Conservation (phyloP, 2,113 vertebrate genomes). For the Chaenogobius annularis region DNA sequence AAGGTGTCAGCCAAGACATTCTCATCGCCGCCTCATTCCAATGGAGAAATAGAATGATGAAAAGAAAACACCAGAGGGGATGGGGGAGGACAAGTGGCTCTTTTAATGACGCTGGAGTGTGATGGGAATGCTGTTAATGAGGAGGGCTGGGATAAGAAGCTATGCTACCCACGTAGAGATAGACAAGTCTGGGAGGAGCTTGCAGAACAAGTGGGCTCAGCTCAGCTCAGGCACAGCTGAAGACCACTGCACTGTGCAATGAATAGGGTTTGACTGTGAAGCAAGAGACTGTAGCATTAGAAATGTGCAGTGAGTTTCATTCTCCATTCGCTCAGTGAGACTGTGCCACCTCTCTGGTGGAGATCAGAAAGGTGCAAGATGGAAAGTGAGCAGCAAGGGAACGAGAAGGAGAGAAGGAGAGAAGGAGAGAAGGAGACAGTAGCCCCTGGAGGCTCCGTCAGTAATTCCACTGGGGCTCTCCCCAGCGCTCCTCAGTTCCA, state of each 20-base stretch:
- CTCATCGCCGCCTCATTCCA: constrained; percentile 44
- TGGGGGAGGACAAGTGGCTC: constrained; percentile 63
- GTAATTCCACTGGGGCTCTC: constrained; percentile 61
- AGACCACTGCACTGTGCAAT: constrained; percentile 55
- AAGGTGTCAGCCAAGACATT: constrained; percentile 67
- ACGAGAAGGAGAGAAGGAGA: constrained; percentile 22
- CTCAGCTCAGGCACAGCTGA: constrained; percentile 26
- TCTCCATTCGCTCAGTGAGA: constrained; percentile 53
- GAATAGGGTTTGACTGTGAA: constrained; percentile 60
- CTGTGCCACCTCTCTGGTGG: constrained; percentile 59
- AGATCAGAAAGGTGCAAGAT: constrained; percentile 72
- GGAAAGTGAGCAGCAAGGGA: constrained; percentile 46
- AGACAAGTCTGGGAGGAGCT: constrained; percentile 55
- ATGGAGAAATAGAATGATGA: constrained; percentile 58
- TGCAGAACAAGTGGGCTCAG: constrained; percentile 34
- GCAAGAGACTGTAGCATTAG: constrained; percentile 53
- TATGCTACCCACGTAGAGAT: constrained; percentile 57
- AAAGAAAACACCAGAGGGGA: constrained; percentile 67
- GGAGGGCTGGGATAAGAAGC: constrained; percentile 65
- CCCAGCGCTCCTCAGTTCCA: constrained; percentile 63
- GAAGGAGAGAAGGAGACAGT: constrained; percentile 40
- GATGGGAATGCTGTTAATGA: constrained; percentile 72
- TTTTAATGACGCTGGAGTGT: constrained; percentile 69
- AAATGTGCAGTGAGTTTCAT: constrained; percentile 44
- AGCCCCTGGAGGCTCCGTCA: constrained; percentile 67